Evolutionary conservation across 2,113 vertebrate genomes (phyloP).

Genomic region (Chloropsis hardwickii): DNA sequence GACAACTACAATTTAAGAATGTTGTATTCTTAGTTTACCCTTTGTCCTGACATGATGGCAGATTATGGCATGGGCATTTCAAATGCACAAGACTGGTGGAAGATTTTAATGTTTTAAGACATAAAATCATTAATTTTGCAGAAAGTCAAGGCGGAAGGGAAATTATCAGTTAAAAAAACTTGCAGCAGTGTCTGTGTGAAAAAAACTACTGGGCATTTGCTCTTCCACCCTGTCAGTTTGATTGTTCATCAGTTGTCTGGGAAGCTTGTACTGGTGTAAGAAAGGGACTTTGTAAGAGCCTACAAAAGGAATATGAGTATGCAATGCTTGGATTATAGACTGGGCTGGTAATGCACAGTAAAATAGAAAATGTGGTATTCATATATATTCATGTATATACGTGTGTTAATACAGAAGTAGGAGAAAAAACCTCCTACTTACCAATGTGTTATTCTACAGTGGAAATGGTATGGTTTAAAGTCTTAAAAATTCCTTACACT

Average conservation of each 20-base stretch:
- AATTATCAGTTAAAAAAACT: conserved; percentile 62
- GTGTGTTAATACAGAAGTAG: neutral
- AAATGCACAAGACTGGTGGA: conserved; percentile 25
- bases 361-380: neutral
- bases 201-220: conserved; percentile 58
- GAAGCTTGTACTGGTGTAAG: neutral
- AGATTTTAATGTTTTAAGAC: conserved; percentile 72
- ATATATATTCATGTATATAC: neutral
- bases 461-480: neutral
- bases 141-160: conserved; percentile 60
- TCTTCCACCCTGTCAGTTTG: conserved; percentile 67
- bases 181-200: conserved; percentile 41
- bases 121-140: conserved; percentile 75
- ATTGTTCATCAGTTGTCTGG: conserved; percentile 57
- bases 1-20: neutral
- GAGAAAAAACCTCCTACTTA: neutral
- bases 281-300: conserved; percentile 35
- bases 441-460: neutral
- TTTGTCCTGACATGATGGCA: conserved; percentile 25
- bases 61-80: conserved; percentile 34
- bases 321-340: neutral
- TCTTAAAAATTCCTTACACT: neutral
- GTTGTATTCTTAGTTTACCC: neutral
- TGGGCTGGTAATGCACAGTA: neutral
- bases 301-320: conserved; percentile 5